Percentiles rank a stretch among this genome's conserved stretches.
These are phyloP conservation scores for Heteromyza rotundicornis DNA, from an alignment of 2,888 invertebrate genomes.

Conservation along the genomic window DNA sequence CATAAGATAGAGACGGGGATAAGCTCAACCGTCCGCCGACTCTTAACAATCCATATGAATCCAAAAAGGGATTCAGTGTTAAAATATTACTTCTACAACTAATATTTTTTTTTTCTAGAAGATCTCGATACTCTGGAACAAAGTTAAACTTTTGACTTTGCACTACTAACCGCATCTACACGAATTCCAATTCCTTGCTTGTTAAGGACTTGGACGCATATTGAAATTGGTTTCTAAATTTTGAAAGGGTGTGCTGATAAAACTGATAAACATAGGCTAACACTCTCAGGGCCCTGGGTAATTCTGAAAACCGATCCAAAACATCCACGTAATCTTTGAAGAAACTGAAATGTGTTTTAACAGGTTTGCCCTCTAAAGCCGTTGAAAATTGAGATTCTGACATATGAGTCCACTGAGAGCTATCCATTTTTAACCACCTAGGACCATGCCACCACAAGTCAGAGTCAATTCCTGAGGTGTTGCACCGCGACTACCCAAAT, in stretches of 20 bases:
- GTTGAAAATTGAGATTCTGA: neutral
- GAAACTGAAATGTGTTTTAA: neutral
- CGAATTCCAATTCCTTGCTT: neutral
- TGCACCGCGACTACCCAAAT: constrained; percentile 18
- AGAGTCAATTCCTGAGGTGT: constrained; percentile 14
- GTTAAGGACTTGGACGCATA: neutral
- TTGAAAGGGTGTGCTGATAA: no score
- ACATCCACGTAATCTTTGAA: neutral
- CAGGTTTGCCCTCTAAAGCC: neutral
- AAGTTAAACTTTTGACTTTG: neutral
- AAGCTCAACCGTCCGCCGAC: neutral
- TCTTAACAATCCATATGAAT: neutral
- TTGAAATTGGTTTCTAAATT: neutral
- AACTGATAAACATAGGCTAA: no score
- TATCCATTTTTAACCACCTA: constrained; percentile 7
- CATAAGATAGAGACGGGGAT: neutral
- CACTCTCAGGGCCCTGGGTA: neutral
- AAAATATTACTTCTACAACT: neutral
- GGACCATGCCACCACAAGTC: constrained; percentile 22
- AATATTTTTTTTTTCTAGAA: neutral
- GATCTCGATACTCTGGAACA: neutral
- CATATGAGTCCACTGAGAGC: neutral
- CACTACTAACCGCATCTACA: neutral
- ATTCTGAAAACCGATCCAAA: neutral
- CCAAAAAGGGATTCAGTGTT: neutral